Base-by-base conservation (phyloP, 1,140 invertebrate species). In the Ceratina calcarata region DNA sequence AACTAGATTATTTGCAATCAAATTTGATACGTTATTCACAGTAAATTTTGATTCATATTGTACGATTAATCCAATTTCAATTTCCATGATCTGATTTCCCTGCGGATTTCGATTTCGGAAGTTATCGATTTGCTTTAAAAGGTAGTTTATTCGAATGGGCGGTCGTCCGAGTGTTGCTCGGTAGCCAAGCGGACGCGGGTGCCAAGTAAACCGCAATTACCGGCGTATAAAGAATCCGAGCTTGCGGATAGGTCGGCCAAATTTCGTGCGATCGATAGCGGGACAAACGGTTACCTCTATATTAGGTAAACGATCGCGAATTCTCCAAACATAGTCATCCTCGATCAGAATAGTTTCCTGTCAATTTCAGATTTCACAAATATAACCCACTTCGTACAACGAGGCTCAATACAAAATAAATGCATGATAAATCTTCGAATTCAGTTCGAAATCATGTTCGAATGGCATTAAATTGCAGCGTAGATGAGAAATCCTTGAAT, bases 191-290 rank as follows among this genome's bases (percentile, higher is more conserved):
- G 13, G 15, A n/a, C 15, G 37, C 20, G 49, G 18, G n/a, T 78
- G 76, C 76, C 76, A 78, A 78, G 68, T 37, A 22, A 78, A 71
- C 74, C 74, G 32, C 58, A 70, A 71, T 71, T 64, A 78, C 49
- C 18, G 37, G 49, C 22, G 68, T 64, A 71, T 49, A 72, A 78
- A 71, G 58, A 64, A 55, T 20, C 76, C 7, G 13, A 27, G 76
- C 58, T 78, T 53, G 18, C 75, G 16, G 76, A 24, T 62, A 15
- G 68, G 22, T 20, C 24, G 45, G 76, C 76, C 76, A 78, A 78
- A 71, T 55, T 64, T 72, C 68, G 58, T n/a, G 58, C 58, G 60
- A 32, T 71, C 76, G 57, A 78, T 64, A 78, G 15, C 60, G 49
- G 16, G 27, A 22, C 49, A 2, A 51, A 18, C 18, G 58, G 24